These are phyloP conservation scores for Hymenopus coronatus DNA, from an alignment of 2,888 invertebrate species.

Conservation along the genomic window DNA sequence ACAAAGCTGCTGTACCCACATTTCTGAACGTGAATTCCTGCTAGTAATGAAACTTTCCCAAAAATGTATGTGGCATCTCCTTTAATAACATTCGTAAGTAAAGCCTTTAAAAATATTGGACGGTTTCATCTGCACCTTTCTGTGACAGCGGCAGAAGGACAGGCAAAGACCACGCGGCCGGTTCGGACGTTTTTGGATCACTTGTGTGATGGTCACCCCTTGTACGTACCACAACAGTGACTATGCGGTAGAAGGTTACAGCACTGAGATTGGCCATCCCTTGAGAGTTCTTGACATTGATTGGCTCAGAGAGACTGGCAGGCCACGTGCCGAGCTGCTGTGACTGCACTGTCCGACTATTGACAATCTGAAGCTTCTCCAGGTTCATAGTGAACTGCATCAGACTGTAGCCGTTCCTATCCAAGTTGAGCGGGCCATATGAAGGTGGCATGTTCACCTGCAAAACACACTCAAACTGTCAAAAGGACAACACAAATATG, in stretches of 20 bases:
- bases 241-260: slow-evolving; percentile 80
- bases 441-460: slow-evolving; percentile 58
- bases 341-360: slow-evolving; percentile 70
- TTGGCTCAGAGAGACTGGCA: slow-evolving; percentile 66
- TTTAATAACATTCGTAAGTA: too few species aligned
- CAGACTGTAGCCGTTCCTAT: slow-evolving; percentile 66
- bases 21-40: too few species aligned
- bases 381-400: slow-evolving; percentile 69
- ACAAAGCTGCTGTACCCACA: too few species aligned
- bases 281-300: slow-evolving; percentile 63
- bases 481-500: too few species aligned
- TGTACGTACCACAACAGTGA: slow-evolving; percentile 74
- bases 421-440: slow-evolving; percentile 65
- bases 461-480: background rate
- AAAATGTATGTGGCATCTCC: too few species aligned
- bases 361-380: slow-evolving; percentile 66
- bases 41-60: too few species aligned
- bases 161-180: too few species aligned
- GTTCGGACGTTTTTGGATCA: too few species aligned
- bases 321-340: slow-evolving; percentile 73
- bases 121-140: too few species aligned
- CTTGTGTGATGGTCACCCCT: too few species aligned
- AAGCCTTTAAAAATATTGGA: too few species aligned
- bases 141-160: too few species aligned
- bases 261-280: slow-evolving; percentile 74